Percentiles rank a stretch among this genome's conserved stretches.
phyloP scores from a whole-genome alignment of 1,140 invertebrate species.

The Conus ventricosus region DNA sequence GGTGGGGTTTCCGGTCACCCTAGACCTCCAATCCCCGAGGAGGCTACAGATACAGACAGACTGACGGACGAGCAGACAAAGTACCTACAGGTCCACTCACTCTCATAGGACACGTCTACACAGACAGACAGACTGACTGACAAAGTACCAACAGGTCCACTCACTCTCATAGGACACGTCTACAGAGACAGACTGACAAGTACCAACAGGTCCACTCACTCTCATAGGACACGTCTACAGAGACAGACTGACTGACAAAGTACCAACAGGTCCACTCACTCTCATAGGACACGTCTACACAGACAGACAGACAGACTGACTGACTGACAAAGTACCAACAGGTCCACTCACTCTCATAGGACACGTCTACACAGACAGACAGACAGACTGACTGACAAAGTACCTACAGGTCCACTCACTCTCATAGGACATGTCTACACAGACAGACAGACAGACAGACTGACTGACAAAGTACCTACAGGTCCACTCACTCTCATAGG shows the following conservation, averaged over 20 bases:
- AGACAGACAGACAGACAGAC: not conserved
- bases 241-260: not conserved
- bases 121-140: not conserved
- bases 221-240: constrained; percentile 42
- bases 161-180: constrained; percentile 58
- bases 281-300: too few species aligned
- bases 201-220: constrained; percentile 43
- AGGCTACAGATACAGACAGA: not conserved
- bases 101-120: constrained; percentile 53
- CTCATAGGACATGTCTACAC: constrained; percentile 41
- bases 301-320: not conserved
- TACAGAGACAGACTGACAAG: not conserved
- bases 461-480: too few species aligned
- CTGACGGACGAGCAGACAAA: not conserved
- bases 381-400: not conserved
- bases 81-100: constrained; percentile 40
- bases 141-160: not conserved
- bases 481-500: constrained; percentile 53
- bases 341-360: constrained; percentile 53
- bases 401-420: constrained; percentile 43
- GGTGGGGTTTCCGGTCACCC: not conserved
- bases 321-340: not conserved
- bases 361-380: not conserved
- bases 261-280: constrained; percentile 43
- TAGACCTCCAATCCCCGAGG: too few species aligned